A percentile compares a stretch with the other conserved stretches of the same genome.
Evolutionary conservation across 2,113 vertebrate genomes (phyloP).

Genomic region (Bombycilla garrulus): DNA sequence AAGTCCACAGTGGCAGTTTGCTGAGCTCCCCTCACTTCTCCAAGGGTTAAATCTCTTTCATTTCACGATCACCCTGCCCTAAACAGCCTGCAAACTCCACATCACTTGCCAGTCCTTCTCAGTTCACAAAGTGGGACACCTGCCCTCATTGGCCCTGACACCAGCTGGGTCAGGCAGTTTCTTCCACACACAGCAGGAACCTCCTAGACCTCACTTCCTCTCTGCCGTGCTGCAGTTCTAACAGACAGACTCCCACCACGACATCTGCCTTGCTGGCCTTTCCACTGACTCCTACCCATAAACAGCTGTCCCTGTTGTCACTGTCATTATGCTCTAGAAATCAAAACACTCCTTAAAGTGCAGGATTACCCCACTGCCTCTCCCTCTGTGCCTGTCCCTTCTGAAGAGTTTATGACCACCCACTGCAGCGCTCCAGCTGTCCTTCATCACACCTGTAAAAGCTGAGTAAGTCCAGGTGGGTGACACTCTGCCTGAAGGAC

Average conservation of each 20-base stretch:
- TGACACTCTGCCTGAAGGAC: not conserved
- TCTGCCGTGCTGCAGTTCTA: not conserved
- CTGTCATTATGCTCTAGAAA: not conserved
- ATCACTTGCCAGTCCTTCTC: not conserved
- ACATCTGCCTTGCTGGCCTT: not conserved
- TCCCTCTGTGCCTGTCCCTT: not conserved
- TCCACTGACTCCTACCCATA: not conserved
- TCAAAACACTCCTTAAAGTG: not conserved
- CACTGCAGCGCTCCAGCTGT: not conserved
- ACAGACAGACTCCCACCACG: not conserved
- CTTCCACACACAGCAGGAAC: not conserved
- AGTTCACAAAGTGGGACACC: not conserved
- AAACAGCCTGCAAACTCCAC: not conserved
- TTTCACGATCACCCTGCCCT: not conserved
- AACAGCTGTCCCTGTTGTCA: not conserved
- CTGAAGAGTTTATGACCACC: not conserved
- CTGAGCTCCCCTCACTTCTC: not conserved
- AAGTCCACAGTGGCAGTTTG: not conserved
- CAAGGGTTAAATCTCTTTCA: not conserved
- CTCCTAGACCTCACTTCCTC: not conserved
- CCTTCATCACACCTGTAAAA: not conserved
- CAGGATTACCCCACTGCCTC: not conserved
- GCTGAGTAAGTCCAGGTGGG: accelerated
- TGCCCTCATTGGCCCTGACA: not conserved
- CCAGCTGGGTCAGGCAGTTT: not conserved